phyloP scores from a whole-genome alignment of 1,140 invertebrate species.

The Octopus bimaculoides region DNA sequence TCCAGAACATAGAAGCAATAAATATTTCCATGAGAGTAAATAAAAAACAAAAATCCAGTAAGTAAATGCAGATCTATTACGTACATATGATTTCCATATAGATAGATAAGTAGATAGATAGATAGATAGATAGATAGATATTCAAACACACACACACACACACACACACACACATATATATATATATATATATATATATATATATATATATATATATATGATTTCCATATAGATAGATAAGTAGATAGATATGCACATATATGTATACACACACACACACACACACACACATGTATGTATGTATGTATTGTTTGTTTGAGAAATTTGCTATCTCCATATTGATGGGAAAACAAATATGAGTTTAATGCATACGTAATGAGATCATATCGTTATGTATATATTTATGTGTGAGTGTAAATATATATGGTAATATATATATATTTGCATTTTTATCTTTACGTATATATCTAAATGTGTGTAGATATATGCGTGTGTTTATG shows the following conservation, averaged over 20 bases:
- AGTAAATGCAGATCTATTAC: too few relatives aligned
- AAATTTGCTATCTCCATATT: neutral
- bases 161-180: neutral
- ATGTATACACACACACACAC: neutral
- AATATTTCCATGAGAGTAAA: too few relatives aligned
- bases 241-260: neutral
- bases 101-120: too few relatives aligned
- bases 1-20: too few relatives aligned
- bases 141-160: neutral
- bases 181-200: neutral
- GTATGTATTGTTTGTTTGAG: too few relatives aligned
- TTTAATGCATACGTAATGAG: neutral
- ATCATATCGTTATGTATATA: neutral
- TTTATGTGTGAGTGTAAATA: neutral
- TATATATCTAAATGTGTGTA: too few relatives aligned
- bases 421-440: neutral
- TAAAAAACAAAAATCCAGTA: too few relatives aligned
- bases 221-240: neutral
- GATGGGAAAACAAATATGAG: neutral
- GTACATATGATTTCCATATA: too few relatives aligned
- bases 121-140: neutral
- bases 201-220: conserved; percentile 1
- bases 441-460: too few relatives aligned
- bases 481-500: too few relatives aligned
- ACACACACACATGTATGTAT: neutral